Evolutionary conservation across 2,113 vertebrate species (phyloP).

Genomic region (Sinocyclocheilus grahami): DNA sequence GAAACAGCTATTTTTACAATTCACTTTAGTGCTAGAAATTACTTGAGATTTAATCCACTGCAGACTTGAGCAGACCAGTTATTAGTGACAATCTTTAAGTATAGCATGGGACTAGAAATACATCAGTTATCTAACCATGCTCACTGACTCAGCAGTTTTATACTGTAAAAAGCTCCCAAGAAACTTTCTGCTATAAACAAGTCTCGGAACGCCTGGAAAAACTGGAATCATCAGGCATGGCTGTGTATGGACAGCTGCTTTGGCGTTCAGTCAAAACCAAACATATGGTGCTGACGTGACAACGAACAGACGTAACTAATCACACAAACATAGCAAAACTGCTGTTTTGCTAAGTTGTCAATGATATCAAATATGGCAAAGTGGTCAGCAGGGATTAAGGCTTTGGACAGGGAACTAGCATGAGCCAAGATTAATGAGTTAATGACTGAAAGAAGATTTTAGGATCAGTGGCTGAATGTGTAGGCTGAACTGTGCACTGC

Average conservation of each 20-base stretch:
- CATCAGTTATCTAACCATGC: not conserved
- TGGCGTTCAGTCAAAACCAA: constrained; percentile 2
- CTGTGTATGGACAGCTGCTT: constrained; percentile 25
- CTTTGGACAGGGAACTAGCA: constrained; percentile 40
- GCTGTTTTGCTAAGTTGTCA: constrained; percentile 24
- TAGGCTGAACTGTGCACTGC: constrained; percentile 6
- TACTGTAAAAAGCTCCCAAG: not conserved
- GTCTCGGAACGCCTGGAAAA: constrained; percentile 28
- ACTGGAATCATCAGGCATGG: constrained; percentile 30
- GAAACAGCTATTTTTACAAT: not conserved
- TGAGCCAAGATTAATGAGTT: constrained; percentile 50
- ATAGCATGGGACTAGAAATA: not conserved
- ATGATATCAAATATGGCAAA: constrained; percentile 37
- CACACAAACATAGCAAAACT: constrained; percentile 28
- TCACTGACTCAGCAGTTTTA: constrained; percentile 10
- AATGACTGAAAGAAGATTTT: constrained; percentile 51
- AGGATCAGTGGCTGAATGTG: constrained; percentile 43
- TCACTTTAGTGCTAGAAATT: not conserved
- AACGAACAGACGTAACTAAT: constrained; percentile 33
- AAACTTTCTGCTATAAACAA: constrained; percentile 7
- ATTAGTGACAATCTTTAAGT: not conserved
- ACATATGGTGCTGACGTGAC: constrained; percentile 34
- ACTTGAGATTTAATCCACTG: not conserved
- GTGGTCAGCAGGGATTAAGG: constrained; percentile 46
- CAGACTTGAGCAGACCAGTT: not conserved